Percentiles rank a stretch among this genome's conserved stretches.
phyloP scores from a whole-genome alignment of 2,888 invertebrate species.

The Cerastis leucographa region DNA sequence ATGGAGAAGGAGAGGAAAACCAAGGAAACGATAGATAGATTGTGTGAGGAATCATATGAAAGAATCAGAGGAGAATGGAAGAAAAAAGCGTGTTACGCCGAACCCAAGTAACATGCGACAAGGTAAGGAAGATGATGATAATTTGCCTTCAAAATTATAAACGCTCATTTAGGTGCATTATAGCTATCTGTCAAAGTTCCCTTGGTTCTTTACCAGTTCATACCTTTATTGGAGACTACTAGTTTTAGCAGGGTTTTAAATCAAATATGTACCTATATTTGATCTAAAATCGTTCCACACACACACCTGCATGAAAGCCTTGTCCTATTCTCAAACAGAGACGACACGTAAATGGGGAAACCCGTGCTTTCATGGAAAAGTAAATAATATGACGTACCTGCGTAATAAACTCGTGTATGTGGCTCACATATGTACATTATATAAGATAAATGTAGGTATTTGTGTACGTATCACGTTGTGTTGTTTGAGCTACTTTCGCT shows the following conservation, averaged over 20 bases:
- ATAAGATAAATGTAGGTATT: conserved; percentile 14
- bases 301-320: conserved; percentile 16
- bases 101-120: too few relatives aligned
- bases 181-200: not conserved
- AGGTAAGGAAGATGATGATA: too few relatives aligned
- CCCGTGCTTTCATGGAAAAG: conserved; percentile 33
- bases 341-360: conserved; percentile 35
- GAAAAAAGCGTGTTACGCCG: too few relatives aligned
- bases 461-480: conserved; percentile 31
- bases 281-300: too few relatives aligned
- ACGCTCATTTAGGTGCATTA: not conserved
- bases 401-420: conserved; percentile 6
- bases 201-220: not conserved
- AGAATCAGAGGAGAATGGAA: too few relatives aligned
- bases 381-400: conserved; percentile 17
- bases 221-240: too few relatives aligned
- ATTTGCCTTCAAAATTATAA: not conserved
- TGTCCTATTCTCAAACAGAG: conserved; percentile 20
- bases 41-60: too few relatives aligned
- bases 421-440: conserved; percentile 22
- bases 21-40: too few relatives aligned
- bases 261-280: not conserved
- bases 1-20: too few relatives aligned
- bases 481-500: conserved; percentile 25
- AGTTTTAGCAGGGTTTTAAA: too few relatives aligned